Evolutionary conservation across 2,888 invertebrate genomes (phyloP).

Genomic region (Noctua fimbriata): DNA sequence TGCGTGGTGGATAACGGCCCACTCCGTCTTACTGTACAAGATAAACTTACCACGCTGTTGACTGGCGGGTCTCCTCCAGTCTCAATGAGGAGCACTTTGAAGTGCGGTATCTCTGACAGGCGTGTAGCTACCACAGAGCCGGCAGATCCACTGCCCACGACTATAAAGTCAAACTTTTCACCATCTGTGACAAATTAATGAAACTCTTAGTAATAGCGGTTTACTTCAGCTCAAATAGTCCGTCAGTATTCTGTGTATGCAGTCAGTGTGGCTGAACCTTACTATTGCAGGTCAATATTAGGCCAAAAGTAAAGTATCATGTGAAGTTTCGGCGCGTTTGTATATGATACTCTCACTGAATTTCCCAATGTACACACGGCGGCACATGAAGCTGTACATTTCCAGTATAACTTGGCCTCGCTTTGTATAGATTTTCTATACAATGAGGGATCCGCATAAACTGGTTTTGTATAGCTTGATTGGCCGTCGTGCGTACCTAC

Average conservation of each 20-base stretch:
- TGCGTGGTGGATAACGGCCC: background rate
- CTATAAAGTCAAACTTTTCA: conserved; percentile 77
- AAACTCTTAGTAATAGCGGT: background rate
- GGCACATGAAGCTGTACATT: no score
- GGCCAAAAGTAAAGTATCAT: background rate
- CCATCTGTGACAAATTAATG: conserved; percentile 68
- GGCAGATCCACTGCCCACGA: conserved; percentile 79
- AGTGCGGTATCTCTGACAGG: conserved; percentile 71
- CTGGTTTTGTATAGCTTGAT: no score
- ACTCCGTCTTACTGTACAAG: background rate
- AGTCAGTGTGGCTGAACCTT: background rate
- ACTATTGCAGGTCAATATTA: background rate
- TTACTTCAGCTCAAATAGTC: background rate
- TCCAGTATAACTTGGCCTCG: no score
- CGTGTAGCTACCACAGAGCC: conserved; percentile 77
- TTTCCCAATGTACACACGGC: no score
- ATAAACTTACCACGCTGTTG: conserved; percentile 74
- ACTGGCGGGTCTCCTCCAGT: conserved; percentile 78
- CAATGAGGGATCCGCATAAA: no score
- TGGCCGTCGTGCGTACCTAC: no score
- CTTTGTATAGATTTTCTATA: no score
- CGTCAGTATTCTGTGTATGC: background rate
- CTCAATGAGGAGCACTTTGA: conserved; percentile 76
- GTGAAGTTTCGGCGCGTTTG: background rate
- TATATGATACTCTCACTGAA: background rate